Percentiles rank a stretch among this genome's conserved stretches.
These are phyloP conservation scores for Burhinus oedicnemus DNA, from an alignment of 2,113 vertebrate genomes.

Conservation along the genomic window DNA sequence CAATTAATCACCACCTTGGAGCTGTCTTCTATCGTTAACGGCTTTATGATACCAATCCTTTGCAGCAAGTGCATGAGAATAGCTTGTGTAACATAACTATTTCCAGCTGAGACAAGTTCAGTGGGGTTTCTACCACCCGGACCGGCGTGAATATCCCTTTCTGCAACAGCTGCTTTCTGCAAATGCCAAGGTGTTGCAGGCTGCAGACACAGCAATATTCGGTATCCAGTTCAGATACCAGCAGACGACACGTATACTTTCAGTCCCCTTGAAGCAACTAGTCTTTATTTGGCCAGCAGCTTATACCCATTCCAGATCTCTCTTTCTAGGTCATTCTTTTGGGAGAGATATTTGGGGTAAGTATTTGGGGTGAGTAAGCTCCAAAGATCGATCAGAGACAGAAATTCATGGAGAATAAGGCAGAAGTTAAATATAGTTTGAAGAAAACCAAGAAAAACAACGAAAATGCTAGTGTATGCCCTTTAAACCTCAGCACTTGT, in stretches of 20 bases:
- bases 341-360: background rate
- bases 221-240: background rate
- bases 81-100: slow-evolving; percentile 11
- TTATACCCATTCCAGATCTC: background rate
- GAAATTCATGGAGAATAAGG: background rate
- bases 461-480: slow-evolving; percentile 2
- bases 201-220: background rate
- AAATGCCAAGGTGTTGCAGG: background rate
- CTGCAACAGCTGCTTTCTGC: slow-evolving; percentile 3
- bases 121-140: slow-evolving; percentile 4
- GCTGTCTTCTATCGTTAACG: background rate
- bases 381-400: background rate
- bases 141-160: background rate
- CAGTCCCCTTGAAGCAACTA: background rate
- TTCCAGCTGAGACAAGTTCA: slow-evolving; percentile 38
- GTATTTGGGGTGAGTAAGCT: background rate
- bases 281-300: background rate
- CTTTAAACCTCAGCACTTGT: slow-evolving; percentile 49
- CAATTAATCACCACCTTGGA: slow-evolving; percentile 56
- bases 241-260: background rate
- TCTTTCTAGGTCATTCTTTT: background rate
- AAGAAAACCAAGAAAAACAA: background rate
- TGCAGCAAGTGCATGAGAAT: slow-evolving; percentile 48
- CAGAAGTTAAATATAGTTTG: background rate
- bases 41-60: background rate